phyloP scores from a whole-genome alignment of 1,140 invertebrate genomes.

The Saccostrea echinata region DNA sequence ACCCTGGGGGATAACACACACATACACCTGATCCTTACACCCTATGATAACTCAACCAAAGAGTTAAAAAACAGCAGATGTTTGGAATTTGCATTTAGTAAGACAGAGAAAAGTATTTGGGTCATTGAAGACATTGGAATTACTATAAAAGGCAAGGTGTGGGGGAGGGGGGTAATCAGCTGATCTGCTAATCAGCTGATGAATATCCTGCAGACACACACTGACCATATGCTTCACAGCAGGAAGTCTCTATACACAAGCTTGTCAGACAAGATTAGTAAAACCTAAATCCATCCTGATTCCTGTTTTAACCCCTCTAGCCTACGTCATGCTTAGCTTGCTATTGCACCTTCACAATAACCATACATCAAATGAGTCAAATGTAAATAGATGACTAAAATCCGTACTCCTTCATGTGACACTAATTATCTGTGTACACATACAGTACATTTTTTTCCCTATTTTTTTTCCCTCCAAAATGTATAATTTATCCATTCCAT shows the following conservation, averaged over 20 bases:
- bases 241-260: conserved; percentile 16
- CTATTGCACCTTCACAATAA: too few species aligned
- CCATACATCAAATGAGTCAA: too few species aligned
- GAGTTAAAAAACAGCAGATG: neutral
- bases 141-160: neutral
- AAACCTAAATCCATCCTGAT: neutral
- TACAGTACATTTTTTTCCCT: too few species aligned
- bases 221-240: conserved; percentile 12
- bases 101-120: neutral
- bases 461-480: too few species aligned
- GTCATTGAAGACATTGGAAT: neutral
- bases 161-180: neutral
- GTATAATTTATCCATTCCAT: too few species aligned
- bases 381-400: too few species aligned
- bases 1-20: neutral
- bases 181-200: conserved; percentile 21
- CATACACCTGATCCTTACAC: conserved; percentile 7
- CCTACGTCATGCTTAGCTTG: too few species aligned
- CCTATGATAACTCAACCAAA: neutral
- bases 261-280: neutral
- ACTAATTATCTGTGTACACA: too few species aligned
- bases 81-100: neutral
- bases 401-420: too few species aligned
- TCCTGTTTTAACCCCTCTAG: neutral
- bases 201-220: conserved; percentile 20